phyloP scores from a whole-genome alignment of 2,113 vertebrate genomes.

The Poeciliopsis prolifica region DNA sequence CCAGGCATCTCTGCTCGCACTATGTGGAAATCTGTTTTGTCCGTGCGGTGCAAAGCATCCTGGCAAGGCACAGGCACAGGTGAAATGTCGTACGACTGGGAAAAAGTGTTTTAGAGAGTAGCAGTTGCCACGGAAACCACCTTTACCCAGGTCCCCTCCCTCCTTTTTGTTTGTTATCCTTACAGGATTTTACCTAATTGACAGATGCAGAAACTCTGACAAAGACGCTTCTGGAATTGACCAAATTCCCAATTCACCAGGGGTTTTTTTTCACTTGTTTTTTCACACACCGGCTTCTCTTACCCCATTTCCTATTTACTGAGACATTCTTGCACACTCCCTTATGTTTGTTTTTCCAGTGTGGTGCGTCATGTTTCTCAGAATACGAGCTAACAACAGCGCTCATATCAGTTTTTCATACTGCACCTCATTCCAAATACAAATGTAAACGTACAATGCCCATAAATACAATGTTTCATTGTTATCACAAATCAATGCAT shows the following conservation, averaged over 20 bases:
- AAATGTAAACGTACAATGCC: background rate
- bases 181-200: conserved; percentile 53
- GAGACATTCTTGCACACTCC: conserved; percentile 27
- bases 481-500: no score
- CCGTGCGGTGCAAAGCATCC: conserved; percentile 46
- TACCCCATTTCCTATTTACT: conserved; percentile 35
- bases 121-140: conserved; percentile 68
- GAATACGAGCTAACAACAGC: background rate
- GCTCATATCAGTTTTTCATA: background rate
- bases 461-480: no score
- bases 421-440: background rate
- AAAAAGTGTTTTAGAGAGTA: conserved; percentile 34
- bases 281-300: conserved; percentile 40
- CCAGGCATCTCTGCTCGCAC: conserved; percentile 59
- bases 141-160: conserved; percentile 53
- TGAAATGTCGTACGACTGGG: conserved; percentile 34
- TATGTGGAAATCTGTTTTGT: conserved; percentile 54
- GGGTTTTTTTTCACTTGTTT: conserved; percentile 40
- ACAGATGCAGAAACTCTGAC: conserved; percentile 38
- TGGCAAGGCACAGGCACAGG: conserved; percentile 43
- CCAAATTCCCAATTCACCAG: conserved; percentile 47
- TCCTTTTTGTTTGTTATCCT: conserved; percentile 36
- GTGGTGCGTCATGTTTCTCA: background rate
- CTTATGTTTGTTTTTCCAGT: conserved; percentile 40
- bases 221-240: conserved; percentile 28